phyloP scores from a whole-genome alignment of 2,888 invertebrate genomes.

The Lepas anatifera region DNA sequence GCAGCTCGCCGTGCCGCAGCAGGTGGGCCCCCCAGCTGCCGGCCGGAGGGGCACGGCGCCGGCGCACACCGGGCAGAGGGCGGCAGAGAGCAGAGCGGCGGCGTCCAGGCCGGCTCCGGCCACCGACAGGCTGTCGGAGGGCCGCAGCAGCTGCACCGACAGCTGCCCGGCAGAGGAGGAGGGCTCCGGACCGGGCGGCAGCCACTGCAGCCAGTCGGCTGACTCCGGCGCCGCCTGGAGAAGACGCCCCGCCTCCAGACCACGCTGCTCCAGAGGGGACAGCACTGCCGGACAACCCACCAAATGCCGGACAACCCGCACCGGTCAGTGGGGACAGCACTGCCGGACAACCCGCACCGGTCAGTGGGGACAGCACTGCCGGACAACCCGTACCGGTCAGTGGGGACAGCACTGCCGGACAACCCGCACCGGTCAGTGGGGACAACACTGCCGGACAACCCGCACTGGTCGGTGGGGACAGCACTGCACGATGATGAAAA shows the following conservation, averaged over 20 bases:
- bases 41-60: not conserved
- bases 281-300: not conserved
- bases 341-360: too few relatives aligned
- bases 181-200: not conserved
- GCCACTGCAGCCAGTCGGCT: not conserved
- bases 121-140: not conserved
- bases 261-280: not conserved
- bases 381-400: too few relatives aligned
- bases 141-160: not conserved
- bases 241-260: not conserved
- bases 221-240: not conserved
- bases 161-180: not conserved
- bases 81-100: not conserved
- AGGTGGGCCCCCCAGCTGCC: not conserved
- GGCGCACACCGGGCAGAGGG: not conserved
- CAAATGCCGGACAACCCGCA: too few relatives aligned
- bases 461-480: too few relatives aligned
- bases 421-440: too few relatives aligned
- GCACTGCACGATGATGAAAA: too few relatives aligned
- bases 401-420: too few relatives aligned
- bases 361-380: too few relatives aligned
- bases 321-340: too few relatives aligned
- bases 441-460: too few relatives aligned
- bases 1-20: constrained; percentile 1
- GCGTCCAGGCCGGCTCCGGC: constrained; percentile 3